Conservation (phyloP, 35 echinoderm and acorn worm genomes). For the Amphiura filiformis region DNA sequence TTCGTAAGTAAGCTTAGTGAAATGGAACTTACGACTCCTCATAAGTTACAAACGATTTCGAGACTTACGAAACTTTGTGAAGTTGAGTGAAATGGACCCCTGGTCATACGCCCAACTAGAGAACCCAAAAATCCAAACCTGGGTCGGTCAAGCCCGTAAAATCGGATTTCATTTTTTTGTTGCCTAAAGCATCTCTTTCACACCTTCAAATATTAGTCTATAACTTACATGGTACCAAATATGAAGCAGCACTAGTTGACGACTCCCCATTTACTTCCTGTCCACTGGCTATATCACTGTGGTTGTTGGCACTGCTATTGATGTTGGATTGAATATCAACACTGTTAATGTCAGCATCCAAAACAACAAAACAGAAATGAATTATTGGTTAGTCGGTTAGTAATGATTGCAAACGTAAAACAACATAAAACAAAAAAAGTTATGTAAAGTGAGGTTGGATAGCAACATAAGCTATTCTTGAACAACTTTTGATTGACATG, state of each 20-base stretch:
- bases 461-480: neutral
- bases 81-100: too few species aligned
- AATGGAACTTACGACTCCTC: too few species aligned
- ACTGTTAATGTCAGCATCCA: neutral
- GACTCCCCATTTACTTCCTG: neutral
- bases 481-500: neutral
- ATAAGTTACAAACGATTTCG: too few species aligned
- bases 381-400: neutral
- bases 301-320: neutral
- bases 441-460: neutral
- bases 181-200: too few species aligned
- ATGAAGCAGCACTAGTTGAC: neutral
- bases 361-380: neutral
- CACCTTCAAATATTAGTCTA: too few species aligned
- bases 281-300: neutral
- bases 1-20: too few species aligned
- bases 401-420: neutral
- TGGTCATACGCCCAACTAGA: too few species aligned
- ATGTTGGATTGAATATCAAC: constrained; percentile 14
- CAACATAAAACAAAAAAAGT: neutral
- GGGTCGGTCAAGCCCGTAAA: too few species aligned
- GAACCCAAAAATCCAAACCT: too few species aligned
- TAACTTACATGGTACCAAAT: neutral
- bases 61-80: too few species aligned
- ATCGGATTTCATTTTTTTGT: too few species aligned